Conservation (phyloP, 2,888 invertebrate genomes). For the Noctua janthina region DNA sequence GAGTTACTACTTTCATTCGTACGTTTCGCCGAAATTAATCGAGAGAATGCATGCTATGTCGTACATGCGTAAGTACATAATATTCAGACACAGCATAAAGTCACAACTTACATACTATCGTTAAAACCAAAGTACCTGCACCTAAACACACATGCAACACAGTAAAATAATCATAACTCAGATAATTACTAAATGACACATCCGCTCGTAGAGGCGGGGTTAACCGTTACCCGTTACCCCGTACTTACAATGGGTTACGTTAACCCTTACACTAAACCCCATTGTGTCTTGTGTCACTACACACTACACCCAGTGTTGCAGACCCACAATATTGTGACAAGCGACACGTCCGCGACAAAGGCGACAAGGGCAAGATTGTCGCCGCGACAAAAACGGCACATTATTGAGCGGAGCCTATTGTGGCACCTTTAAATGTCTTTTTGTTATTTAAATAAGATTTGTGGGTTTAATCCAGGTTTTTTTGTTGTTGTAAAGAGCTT, state of each 20-base stretch:
- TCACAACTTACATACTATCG: slow-evolving; percentile 3
- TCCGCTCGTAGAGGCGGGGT: slow-evolving; percentile 43
- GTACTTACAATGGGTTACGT: slow-evolving; percentile 33
- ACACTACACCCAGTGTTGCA: slow-evolving; percentile 56
- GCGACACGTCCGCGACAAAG: slow-evolving; percentile 66
- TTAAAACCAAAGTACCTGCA: slow-evolving; percentile 30
- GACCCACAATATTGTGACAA: slow-evolving; percentile 80
- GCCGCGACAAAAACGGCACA: slow-evolving; percentile 49
- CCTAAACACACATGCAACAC: slow-evolving; percentile 19
- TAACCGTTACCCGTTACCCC: slow-evolving; percentile 40
- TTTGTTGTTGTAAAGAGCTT: slow-evolving; percentile 14
- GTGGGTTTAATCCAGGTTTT: slow-evolving; percentile 42
- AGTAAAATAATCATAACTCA: slow-evolving; percentile 41
- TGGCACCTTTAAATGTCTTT: slow-evolving; percentile 48
- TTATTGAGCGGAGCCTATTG: slow-evolving; percentile 60
- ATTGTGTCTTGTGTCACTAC: slow-evolving; percentile 56
- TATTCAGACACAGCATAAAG: slow-evolving; percentile 39
- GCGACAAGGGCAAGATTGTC: slow-evolving; percentile 54
- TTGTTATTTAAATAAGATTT: slow-evolving; percentile 68
- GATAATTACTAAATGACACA: slow-evolving; percentile 62
- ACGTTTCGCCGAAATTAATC: neutral
- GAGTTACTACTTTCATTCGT: neutral
- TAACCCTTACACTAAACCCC: slow-evolving; percentile 50
- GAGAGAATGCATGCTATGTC: neutral
- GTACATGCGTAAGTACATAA: neutral